A percentile compares a stretch with the other conserved stretches of the same genome.
phyloP scores from a whole-genome alignment of 2,113 vertebrate species.

The Chlorodrepanis virens region DNA sequence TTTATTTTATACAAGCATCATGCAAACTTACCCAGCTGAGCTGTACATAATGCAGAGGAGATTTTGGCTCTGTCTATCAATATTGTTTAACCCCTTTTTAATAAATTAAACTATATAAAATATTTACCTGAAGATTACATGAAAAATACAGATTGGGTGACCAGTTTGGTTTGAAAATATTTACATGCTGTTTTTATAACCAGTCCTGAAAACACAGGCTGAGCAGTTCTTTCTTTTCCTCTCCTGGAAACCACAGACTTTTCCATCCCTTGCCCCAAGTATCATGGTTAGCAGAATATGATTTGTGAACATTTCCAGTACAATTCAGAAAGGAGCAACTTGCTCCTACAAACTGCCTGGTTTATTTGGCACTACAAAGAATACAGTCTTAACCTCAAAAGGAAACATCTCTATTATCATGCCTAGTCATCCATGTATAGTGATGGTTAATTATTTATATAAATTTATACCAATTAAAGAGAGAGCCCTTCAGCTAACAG shows the following conservation, averaged over 20 bases:
- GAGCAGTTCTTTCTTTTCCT: not conserved
- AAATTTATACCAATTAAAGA: not conserved
- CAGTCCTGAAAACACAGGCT: not conserved
- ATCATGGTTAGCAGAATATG: not conserved
- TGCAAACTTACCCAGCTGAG: not conserved
- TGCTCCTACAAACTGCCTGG: not conserved
- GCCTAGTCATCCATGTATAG: not conserved
- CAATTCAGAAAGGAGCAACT: not conserved
- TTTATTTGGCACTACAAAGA: not conserved
- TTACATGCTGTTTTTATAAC: not conserved
- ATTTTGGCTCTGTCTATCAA: not conserved
- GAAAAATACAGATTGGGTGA: not conserved
- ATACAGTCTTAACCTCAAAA: not conserved
- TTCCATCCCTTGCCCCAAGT: not conserved
- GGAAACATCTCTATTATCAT: not conserved
- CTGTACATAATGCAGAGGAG: not conserved
- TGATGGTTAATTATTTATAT: conserved; percentile 8
- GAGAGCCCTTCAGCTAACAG: not conserved
- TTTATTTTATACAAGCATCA: not conserved
- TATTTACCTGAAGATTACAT: not conserved
- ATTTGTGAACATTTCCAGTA: not conserved
- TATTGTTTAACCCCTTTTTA: accelerated
- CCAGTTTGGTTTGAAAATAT: not conserved
- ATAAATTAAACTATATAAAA: accelerated
- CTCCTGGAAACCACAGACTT: not conserved